phyloP scores from a whole-genome alignment of 2,888 invertebrate genomes.

The Pegoplata infirma region DNA sequence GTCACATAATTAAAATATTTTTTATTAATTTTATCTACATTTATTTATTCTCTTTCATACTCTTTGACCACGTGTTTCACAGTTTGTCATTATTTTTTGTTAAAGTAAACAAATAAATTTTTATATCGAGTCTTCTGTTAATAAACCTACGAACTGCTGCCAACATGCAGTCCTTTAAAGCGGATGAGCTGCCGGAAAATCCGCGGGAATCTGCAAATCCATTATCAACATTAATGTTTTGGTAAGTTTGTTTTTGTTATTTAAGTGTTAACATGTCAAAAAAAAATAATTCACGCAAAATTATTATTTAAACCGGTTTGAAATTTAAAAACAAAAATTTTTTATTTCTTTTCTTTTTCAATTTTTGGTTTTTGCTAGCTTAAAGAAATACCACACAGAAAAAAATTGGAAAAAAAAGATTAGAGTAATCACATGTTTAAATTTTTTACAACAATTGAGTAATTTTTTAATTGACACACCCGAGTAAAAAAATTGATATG shows the following conservation, averaged over 20 bases:
- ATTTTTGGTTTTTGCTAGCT: too few species aligned
- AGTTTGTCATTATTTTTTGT: conserved; percentile 7
- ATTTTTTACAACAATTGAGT: too few species aligned
- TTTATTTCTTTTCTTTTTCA: too few species aligned
- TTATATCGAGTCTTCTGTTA: conserved; percentile 12
- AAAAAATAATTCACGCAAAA: not conserved
- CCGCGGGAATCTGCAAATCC: conserved; percentile 81
- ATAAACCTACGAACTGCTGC: conserved; percentile 20
- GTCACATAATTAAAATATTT: not conserved
- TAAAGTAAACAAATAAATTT: not conserved
- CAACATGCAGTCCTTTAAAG: conserved; percentile 73
- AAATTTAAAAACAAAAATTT: not conserved
- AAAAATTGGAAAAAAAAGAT: too few species aligned
- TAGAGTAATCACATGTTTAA: too few species aligned
- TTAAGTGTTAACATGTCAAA: too few species aligned
- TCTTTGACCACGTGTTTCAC: not conserved
- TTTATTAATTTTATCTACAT: conserved; percentile 9
- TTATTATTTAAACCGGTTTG: not conserved
- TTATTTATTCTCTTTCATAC: not conserved
- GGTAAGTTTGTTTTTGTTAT: conserved; percentile 73
- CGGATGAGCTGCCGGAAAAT: conserved; percentile 79
- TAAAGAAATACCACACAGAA: too few species aligned
- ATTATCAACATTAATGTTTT: conserved; percentile 83
- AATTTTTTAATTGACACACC: too few species aligned
- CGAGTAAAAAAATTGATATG: too few species aligned